Evolutionary conservation across 2,888 invertebrate genomes (phyloP), one percentile per base, ranked within the genome.

Genomic region (Thymelicus sylvestris): DNA sequence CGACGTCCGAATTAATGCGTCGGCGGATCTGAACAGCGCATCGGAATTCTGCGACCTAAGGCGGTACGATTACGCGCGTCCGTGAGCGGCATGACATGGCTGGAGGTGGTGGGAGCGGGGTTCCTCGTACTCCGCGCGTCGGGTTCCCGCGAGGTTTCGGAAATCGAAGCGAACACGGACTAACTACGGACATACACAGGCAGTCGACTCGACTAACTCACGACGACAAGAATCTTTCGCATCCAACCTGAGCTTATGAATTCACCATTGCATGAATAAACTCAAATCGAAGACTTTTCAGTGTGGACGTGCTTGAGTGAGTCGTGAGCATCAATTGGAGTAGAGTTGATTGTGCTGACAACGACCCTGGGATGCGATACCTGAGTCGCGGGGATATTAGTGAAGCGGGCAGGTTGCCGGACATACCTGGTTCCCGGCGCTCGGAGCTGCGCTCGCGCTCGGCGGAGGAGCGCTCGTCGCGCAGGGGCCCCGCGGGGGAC

Each of bases 161-260:
- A 83, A 86, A 86, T 86, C 83, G 83, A 89, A 89, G 90, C 89
- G 88, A 88, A 89, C 91, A 88, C 90, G 87, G 80, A 86, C 90
- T 89, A 88, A 86, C 89, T 87, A 86, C 89, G 85, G 85, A 85
- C 86, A 82, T 81, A 81, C 59, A 64, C 15, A 38, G 47, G 81
- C 60, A 61, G 19, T 13, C 52, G 47, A 62, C 48, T 55, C 68
- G 68, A 48, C 44, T 63, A 24, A 41, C 44, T 60, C 64, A 50
- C 63, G 65, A 65, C 60, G 50, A 52, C 15, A 67, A 41, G 6
- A 66, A 52, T 31, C 10, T 2, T 12, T 61, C 15, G 60, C 44
- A 47, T 71, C 66, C 66, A 66, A 71, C 52, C 52, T 71, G 66
- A 71, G 61, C 65, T 71, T 66, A 63, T 63, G 7, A 8, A 1